A percentile compares a stretch with the other conserved stretches of the same genome.
phyloP scores from a whole-genome alignment of 2,113 vertebrate genomes.

The Thermophis baileyi region DNA sequence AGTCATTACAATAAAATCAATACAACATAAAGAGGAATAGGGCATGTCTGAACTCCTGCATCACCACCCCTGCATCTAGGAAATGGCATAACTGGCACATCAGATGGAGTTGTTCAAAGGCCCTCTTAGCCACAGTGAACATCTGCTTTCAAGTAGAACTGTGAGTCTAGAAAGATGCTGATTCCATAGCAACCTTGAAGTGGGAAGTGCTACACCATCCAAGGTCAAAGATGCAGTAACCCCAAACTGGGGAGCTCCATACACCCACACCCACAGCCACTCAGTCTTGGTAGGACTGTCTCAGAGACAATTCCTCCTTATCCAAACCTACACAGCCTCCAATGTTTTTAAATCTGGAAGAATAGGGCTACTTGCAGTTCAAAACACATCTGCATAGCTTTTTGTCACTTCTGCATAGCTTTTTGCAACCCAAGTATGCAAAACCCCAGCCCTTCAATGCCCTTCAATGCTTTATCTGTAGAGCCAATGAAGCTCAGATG shows the following conservation, averaged over 20 bases:
- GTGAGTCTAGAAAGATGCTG: background rate
- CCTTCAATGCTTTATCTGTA: background rate
- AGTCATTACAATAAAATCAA: background rate
- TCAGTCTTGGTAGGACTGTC: background rate
- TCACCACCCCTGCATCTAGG: background rate
- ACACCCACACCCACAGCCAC: background rate
- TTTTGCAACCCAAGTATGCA: background rate
- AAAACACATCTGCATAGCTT: conserved; percentile 36
- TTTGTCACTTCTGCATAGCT: conserved; percentile 9
- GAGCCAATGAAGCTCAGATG: background rate
- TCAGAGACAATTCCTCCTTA: background rate
- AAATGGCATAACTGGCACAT: background rate
- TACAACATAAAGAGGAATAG: background rate
- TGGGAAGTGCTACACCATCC: background rate
- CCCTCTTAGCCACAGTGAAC: background rate
- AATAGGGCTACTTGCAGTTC: conserved; percentile 29
- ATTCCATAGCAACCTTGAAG: background rate
- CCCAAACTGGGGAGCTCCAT: too few relatives aligned
- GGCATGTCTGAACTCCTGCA: background rate
- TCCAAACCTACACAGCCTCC: background rate
- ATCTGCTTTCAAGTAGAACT: background rate
- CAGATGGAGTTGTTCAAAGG: background rate
- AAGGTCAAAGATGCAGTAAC: background rate
- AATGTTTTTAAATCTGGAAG: conserved; percentile 18
- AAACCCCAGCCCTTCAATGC: background rate